Conservation (phyloP, 2,888 invertebrate genomes). For the Lithophane semibrunnea region DNA sequence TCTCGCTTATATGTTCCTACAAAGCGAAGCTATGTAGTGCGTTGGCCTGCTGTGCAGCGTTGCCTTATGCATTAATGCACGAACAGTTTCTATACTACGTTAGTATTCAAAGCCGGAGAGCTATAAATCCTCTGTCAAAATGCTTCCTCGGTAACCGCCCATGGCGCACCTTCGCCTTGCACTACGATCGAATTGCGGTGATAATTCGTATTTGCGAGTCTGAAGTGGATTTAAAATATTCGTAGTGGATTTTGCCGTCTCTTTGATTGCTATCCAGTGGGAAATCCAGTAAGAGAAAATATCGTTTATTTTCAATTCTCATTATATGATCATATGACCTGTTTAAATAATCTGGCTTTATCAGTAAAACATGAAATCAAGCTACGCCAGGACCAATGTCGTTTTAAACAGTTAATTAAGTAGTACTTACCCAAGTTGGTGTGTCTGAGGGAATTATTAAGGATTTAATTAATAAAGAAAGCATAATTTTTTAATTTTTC, state of each 20-base stretch:
- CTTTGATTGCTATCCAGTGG: background rate
- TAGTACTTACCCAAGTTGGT: background rate
- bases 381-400: background rate
- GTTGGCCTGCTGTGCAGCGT: background rate
- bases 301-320: background rate
- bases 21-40: background rate
- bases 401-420: background rate
- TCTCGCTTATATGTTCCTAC: background rate
- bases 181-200: slow-evolving; percentile 60
- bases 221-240: slow-evolving; percentile 34
- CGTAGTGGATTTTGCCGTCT: background rate
- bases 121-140: slow-evolving; percentile 70
- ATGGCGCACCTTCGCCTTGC: slow-evolving; percentile 67
- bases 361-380: background rate
- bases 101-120: slow-evolving; percentile 62
- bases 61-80: slow-evolving; percentile 54
- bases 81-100: slow-evolving; percentile 61
- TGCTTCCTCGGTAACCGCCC: slow-evolving; percentile 66
- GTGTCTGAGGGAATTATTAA: background rate
- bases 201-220: slow-evolving; percentile 62
- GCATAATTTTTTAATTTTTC: background rate
- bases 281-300: background rate
- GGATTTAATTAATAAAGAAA: background rate
- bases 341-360: background rate
- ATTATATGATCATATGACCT: no score